Conservation (phyloP, 92 coral and sea anemone species). For the Galaxea fascicularis region DNA sequence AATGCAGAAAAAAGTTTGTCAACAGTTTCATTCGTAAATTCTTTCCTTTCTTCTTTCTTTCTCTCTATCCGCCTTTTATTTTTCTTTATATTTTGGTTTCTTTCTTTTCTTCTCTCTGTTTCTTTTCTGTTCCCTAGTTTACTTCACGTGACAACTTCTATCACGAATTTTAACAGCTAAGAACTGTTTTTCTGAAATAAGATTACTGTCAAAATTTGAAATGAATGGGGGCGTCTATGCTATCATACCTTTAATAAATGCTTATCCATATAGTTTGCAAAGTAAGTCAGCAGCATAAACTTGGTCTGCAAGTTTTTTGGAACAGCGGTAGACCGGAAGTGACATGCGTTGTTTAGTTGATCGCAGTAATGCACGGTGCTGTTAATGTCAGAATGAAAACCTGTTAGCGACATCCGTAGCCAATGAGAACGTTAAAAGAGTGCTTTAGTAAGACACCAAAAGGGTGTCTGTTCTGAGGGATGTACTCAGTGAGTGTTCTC, state of each 20-base stretch:
- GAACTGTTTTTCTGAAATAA: not conserved
- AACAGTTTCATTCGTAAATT: too few species aligned
- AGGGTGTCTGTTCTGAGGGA: too few species aligned
- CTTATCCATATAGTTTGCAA: conserved; percentile 97
- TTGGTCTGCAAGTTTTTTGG: conserved; percentile 87
- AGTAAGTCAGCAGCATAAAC: conserved; percentile 86
- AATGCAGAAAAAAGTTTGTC: not conserved
- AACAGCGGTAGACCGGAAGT: conserved; percentile 74
- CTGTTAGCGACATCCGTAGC: too few species aligned
- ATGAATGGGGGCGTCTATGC: not conserved
- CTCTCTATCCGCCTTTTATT: too few species aligned
- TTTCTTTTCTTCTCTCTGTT: too few species aligned
- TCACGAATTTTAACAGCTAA: too few species aligned
- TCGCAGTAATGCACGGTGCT: conserved; percentile 85
- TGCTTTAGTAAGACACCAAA: too few species aligned
- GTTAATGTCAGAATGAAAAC: not conserved
- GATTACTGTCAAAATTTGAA: not conserved
- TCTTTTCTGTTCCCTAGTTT: not conserved
- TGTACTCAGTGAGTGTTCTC: too few species aligned
- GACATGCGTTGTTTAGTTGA: conserved; percentile 56
- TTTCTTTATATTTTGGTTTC: too few species aligned
- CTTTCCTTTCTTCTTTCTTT: too few species aligned
- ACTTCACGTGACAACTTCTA: too few species aligned
- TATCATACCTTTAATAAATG: conserved; percentile 87
- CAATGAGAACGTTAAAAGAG: too few species aligned